Evolutionary conservation across 2,113 vertebrate species (phyloP).

Genomic region (Alethe diademata): DNA sequence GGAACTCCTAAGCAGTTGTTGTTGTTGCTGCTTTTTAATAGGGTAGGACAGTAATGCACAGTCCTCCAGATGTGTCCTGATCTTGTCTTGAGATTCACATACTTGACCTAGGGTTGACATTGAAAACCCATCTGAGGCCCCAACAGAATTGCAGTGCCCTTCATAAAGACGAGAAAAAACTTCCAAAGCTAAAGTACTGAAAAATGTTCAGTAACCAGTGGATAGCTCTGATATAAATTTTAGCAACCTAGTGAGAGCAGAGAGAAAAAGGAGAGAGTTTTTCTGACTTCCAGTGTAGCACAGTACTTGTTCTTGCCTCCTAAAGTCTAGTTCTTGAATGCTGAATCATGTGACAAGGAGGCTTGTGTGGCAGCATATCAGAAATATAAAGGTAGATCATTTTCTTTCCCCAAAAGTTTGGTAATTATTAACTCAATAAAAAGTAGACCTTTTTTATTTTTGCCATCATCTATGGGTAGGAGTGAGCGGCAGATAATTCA

Average conservation of each 20-base stretch:
- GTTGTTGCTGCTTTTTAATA: slow-evolving; percentile 42
- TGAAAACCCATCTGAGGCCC: slow-evolving; percentile 17
- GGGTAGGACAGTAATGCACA: slow-evolving; percentile 36
- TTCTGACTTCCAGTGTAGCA: neutral
- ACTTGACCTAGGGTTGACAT: slow-evolving; percentile 20
- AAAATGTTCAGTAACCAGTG: neutral
- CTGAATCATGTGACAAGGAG: neutral
- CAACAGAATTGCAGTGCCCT: neutral
- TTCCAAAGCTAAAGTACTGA: neutral
- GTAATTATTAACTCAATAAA: slow-evolving; percentile 56
- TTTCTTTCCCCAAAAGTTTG: slow-evolving; percentile 21
- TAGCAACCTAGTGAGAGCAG: neutral
- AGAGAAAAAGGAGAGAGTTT: neutral
- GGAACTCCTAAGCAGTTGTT: slow-evolving; percentile 57
- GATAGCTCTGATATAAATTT: neutral
- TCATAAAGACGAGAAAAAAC: neutral
- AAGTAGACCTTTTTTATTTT: neutral
- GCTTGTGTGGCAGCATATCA: neutral
- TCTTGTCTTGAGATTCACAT: slow-evolving; percentile 27
- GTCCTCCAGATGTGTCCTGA: slow-evolving; percentile 31
- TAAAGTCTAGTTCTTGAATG: slow-evolving; percentile 2
- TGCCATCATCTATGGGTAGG: slow-evolving; percentile 29
- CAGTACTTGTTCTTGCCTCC: neutral
- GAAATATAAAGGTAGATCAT: slow-evolving; percentile 17
- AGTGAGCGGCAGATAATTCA: slow-evolving; percentile 51